These are phyloP conservation scores for Eupithecia dodoneata DNA, from an alignment of 2,888 invertebrate genomes.

Conservation along the genomic window DNA sequence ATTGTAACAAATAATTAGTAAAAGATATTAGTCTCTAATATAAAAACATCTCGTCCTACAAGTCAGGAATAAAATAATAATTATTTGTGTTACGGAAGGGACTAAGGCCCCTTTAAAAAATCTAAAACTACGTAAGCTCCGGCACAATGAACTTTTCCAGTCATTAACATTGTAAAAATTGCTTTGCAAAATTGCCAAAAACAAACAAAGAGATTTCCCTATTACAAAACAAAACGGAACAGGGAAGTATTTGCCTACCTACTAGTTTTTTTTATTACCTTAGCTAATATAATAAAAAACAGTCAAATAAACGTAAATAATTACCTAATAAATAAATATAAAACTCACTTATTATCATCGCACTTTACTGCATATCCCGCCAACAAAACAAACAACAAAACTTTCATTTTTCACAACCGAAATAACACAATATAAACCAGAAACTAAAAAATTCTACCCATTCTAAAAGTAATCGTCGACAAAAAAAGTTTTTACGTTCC, in stretches of 20 bases:
- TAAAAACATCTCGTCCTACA: background rate
- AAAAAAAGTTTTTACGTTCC: conserved; percentile 12
- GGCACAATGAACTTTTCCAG: background rate
- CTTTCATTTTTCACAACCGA: conserved; percentile 53
- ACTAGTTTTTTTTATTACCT: too few relatives aligned
- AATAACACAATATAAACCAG: conserved; percentile 20
- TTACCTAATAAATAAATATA: conserved; percentile 11
- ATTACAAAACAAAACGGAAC: background rate
- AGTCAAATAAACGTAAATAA: background rate
- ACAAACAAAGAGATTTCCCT: background rate
- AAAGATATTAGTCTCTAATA: too few relatives aligned
- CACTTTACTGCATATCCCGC: conserved; percentile 67
- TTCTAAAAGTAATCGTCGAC: background rate
- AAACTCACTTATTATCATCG: conserved; percentile 66
- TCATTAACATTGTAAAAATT: conserved; percentile 1
- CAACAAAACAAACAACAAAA: conserved; percentile 61
- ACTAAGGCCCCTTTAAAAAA: background rate
- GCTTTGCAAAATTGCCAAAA: conserved; percentile 6
- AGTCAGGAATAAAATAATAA: background rate
- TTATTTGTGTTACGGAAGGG: background rate
- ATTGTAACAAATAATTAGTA: too few relatives aligned
- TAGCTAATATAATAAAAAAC: too few relatives aligned
- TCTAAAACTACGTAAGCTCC: background rate
- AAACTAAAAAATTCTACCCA: conserved; percentile 19
- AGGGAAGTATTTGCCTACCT: background rate